Evolutionary conservation across 2,888 invertebrate genomes (phyloP).

Genomic region (Oligia fasciuncula): DNA sequence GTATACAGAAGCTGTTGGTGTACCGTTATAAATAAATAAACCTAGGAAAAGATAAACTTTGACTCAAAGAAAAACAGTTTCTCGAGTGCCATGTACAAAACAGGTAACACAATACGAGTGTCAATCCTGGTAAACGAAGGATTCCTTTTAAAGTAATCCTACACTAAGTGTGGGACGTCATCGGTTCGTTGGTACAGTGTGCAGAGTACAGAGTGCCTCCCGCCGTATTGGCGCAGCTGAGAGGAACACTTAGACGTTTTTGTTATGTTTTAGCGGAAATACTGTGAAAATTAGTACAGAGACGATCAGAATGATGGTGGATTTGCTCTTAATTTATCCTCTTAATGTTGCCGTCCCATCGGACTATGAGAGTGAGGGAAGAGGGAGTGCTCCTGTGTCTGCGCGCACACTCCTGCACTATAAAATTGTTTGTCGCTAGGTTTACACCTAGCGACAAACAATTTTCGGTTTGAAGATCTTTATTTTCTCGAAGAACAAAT

Average conservation of each 20-base stretch:
- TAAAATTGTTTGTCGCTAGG: too few species aligned
- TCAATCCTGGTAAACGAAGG: constrained; percentile 10
- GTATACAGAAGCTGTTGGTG: too few species aligned
- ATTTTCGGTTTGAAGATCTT: not conserved
- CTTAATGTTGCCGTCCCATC: not conserved
- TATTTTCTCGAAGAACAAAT: not conserved
- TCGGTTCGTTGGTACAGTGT: constrained; percentile 43
- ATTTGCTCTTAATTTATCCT: not conserved
- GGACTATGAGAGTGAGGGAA: too few species aligned
- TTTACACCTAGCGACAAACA: not conserved
- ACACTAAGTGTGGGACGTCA: constrained; percentile 57
- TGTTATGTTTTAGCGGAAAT: constrained; percentile 14
- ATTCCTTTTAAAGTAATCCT: constrained; percentile 57
- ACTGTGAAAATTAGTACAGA: not conserved
- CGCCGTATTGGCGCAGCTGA: constrained; percentile 46
- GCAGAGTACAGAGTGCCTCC: constrained; percentile 41
- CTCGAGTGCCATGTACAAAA: not conserved
- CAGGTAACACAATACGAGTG: constrained; percentile 16
- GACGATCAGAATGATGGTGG: not conserved
- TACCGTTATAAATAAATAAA: not conserved
- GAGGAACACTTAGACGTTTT: constrained; percentile 29
- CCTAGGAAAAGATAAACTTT: not conserved
- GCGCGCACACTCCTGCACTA: too few species aligned
- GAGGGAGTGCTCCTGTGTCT: too few species aligned
- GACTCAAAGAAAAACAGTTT: not conserved